Conservation (phyloP, 1,140 invertebrate species). For the Meloidogyne hapla region DNA sequence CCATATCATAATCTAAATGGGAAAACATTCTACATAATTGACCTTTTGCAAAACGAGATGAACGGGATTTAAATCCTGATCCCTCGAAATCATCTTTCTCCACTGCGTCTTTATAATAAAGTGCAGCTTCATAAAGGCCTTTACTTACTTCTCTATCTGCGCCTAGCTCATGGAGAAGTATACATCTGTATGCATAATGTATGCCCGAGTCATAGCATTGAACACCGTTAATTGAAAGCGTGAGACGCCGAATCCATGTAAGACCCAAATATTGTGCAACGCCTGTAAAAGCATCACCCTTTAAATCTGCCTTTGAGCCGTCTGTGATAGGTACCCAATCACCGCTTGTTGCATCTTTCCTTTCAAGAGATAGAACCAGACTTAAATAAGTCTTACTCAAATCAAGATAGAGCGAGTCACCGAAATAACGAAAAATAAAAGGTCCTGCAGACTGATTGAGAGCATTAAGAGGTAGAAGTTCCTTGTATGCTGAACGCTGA, state of each 20-base stretch:
- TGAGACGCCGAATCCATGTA: background rate
- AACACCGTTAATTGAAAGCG: background rate
- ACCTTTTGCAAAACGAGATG: background rate
- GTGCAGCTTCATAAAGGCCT: background rate
- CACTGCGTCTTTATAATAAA: background rate
- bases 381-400: constrained; percentile 3
- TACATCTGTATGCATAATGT: background rate
- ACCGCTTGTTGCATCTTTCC: background rate
- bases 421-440: constrained; percentile 1
- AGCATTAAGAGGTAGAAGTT: background rate
- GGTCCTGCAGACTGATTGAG: background rate
- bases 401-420: background rate
- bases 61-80: too few species aligned
- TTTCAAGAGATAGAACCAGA: background rate
- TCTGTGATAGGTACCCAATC: background rate
- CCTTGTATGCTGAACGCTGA: background rate
- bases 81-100: too few species aligned
- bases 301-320: background rate
- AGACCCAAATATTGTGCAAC: constrained; percentile 1
- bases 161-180: background rate
- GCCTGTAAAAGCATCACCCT: background rate
- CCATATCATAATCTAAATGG: too few species aligned
- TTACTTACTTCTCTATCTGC: background rate
- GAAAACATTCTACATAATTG: too few species aligned
- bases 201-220: background rate